phyloP scores from a whole-genome alignment of 1,140 invertebrate genomes.

The Agraylea sexmaculata region DNA sequence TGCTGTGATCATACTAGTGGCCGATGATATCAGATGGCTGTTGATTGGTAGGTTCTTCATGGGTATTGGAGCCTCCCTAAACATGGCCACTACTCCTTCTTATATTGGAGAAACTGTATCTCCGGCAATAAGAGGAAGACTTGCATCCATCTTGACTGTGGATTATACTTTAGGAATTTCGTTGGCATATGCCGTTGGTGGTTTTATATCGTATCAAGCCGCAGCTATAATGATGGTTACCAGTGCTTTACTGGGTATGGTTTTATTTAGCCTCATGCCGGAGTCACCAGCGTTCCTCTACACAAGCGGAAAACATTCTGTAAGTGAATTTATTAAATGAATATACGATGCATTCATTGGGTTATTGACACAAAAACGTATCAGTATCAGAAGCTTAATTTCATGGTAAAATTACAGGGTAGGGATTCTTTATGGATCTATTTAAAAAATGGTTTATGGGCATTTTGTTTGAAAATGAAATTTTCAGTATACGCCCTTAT shows the following conservation, averaged over 20 bases:
- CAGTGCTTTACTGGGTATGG: slow-evolving; percentile 6
- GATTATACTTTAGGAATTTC: slow-evolving; percentile 10
- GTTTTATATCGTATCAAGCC: slow-evolving; percentile 8
- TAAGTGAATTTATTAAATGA: no score
- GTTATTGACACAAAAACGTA: no score
- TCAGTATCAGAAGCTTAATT: no score
- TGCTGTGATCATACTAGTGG: slow-evolving; percentile 1
- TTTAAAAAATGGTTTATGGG: not conserved
- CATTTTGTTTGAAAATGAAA: not conserved
- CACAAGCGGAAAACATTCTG: no score
- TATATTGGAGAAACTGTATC: slow-evolving; percentile 11
- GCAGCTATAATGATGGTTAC: slow-evolving; percentile 5
- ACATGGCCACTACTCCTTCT: slow-evolving; percentile 3
- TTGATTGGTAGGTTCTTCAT: not conserved
- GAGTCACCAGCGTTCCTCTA: slow-evolving; percentile 14
- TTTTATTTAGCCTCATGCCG: slow-evolving; percentile 14
- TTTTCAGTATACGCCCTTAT: no score
- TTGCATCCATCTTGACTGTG: slow-evolving; percentile 8
- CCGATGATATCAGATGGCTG: not conserved
- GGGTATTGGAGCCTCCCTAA: not conserved
- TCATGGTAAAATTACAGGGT: no score
- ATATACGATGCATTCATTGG: no score
- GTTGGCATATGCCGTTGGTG: slow-evolving; percentile 10
- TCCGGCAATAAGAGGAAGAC: slow-evolving; percentile 5
- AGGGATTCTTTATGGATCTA: slow-evolving; percentile 5